Conservation (phyloP, 2,888 invertebrate genomes). For the Cataglyphis rosenhaueri region DNA sequence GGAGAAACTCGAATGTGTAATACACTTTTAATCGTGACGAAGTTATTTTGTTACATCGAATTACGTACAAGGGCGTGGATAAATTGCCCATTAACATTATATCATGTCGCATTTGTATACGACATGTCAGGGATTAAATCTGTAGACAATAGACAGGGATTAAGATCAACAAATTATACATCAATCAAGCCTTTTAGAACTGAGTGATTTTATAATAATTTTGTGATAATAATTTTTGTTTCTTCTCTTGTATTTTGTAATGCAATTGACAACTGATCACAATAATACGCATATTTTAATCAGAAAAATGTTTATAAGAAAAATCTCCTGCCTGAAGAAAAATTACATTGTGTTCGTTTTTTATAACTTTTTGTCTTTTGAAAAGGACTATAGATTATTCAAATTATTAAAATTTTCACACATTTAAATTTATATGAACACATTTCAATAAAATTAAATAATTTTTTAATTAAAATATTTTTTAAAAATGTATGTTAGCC, state of each 20-base stretch:
- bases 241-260: neutral
- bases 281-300: neutral
- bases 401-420: neutral
- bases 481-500: neutral
- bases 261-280: neutral
- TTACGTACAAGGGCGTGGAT: conserved; percentile 52
- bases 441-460: neutral
- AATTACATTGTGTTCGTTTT: neutral
- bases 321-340: neutral
- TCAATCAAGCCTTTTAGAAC: neutral
- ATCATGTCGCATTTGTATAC: conserved; percentile 35
- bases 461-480: neutral
- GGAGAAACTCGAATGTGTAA: conserved; percentile 35
- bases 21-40: conserved; percentile 39
- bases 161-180: conserved; percentile 1
- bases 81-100: conserved; percentile 49
- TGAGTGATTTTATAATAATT: neutral
- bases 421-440: no score
- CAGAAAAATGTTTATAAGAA: neutral
- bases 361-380: neutral
- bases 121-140: conserved; percentile 25
- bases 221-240: neutral
- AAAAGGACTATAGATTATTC: neutral
- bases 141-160: conserved; percentile 10
- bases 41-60: conserved; percentile 50